phyloP scores from a whole-genome alignment of 2,888 invertebrate genomes.

The Ectropis crepuscularia region DNA sequence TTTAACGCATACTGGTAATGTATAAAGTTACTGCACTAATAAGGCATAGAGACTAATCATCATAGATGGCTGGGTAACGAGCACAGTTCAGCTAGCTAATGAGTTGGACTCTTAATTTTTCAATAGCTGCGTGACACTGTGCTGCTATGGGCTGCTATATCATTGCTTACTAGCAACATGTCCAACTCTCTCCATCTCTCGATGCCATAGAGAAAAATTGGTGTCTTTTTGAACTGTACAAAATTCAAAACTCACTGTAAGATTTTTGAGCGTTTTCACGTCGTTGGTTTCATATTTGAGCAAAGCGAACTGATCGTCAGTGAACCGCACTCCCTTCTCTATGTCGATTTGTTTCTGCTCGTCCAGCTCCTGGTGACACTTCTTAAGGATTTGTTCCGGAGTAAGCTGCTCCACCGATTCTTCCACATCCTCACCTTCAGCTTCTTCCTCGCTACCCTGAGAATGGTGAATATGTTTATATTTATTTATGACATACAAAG shows the following conservation, averaged over 20 bases:
- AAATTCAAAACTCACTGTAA: slow-evolving; percentile 76
- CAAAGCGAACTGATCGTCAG: slow-evolving; percentile 84
- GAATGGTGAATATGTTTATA: slow-evolving; percentile 12
- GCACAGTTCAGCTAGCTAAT: too few species aligned
- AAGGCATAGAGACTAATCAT: too few species aligned
- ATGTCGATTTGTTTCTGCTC: slow-evolving; percentile 71
- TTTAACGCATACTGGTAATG: too few species aligned
- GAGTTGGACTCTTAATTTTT: too few species aligned
- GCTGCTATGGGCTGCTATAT: too few species aligned
- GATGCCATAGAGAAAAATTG: too few species aligned
- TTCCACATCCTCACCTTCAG: slow-evolving; percentile 63
- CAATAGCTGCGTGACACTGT: too few species aligned
- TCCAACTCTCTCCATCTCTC: too few species aligned
- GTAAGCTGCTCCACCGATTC: slow-evolving; percentile 71
- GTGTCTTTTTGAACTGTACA: background rate
- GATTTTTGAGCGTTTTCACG: slow-evolving; percentile 83
- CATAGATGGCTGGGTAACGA: too few species aligned
- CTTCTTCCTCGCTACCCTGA: slow-evolving; percentile 75
- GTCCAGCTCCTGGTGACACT: slow-evolving; percentile 69
- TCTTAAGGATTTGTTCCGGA: slow-evolving; percentile 66
- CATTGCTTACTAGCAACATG: too few species aligned
- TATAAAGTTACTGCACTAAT: too few species aligned
- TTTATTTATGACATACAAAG: too few species aligned
- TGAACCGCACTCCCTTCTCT: slow-evolving; percentile 83
- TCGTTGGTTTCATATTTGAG: slow-evolving; percentile 87